These are phyloP conservation scores for Nibea coibor DNA, from an alignment of 2,113 vertebrate genomes.

Conservation along the genomic window DNA sequence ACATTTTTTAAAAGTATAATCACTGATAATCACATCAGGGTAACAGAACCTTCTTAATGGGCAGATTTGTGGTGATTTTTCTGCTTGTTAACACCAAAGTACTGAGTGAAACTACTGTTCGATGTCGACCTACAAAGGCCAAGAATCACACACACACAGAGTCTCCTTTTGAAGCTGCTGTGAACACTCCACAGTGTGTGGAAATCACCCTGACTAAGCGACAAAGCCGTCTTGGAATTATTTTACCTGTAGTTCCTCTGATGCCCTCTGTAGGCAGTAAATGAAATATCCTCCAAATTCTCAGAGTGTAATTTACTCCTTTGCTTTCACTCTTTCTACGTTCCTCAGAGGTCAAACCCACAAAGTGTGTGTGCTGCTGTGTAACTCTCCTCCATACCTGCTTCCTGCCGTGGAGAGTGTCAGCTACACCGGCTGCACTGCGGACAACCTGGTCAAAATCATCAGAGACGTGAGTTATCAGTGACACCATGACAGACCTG, in stretches of 20 bases:
- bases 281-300: neutral
- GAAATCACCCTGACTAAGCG: neutral
- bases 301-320: neutral
- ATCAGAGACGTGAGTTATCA: conserved; percentile 88
- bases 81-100: neutral
- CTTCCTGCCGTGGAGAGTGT: conserved; percentile 94
- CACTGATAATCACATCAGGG: neutral
- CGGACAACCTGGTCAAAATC: conserved; percentile 91
- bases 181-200: neutral
- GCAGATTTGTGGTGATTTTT: neutral
- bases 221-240: neutral
- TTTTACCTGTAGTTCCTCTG: neutral
- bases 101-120: neutral
- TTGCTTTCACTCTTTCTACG: neutral
- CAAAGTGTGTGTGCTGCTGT: conserved; percentile 92
- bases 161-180: neutral
- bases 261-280: neutral
- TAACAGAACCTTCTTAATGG: neutral
- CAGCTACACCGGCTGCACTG: conserved; percentile 92
- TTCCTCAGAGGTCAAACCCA: conserved; percentile 89
- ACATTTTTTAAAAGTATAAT: neutral
- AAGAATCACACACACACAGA: neutral
- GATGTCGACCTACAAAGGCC: neutral
- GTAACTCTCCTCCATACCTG: conserved; percentile 93
- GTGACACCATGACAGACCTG: neutral